Base-by-base conservation (phyloP, 2,113 vertebrate genomes). In the Cygnus atratus region DNA sequence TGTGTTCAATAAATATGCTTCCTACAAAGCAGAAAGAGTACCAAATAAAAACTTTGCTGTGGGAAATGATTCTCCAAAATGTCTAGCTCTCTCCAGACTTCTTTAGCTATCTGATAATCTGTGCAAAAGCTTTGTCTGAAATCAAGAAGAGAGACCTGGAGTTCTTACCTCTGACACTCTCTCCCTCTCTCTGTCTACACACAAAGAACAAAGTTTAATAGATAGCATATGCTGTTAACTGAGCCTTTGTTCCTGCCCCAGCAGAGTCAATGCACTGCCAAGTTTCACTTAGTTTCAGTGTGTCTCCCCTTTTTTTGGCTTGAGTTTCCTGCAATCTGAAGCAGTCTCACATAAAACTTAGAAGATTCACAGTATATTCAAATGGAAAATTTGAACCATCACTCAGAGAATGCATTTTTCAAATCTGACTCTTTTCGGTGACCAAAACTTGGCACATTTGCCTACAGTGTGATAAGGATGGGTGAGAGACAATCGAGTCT, bases 131-230 rank as follows among this genome's bases (percentile, higher is more conserved):
- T 92, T 87, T 73, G 54, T 84, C 57, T 95, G 65, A 87, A 86
- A 84, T 65, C 48, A 54, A 80, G 46, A 84, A 70, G 58, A 82
- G 37, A 67, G 73, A 80, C 33, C 28, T 92, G 73, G 28, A 94
- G 33, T 86, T 86, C 82, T 83, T 94, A 92, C 84, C 84, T 94
- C 68, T 94, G 61, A 88, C 83, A 22, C 29, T 80, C 55, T 90
- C 59, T 33, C 39, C 28, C 39, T 75, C 37, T 77, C 35, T 70
- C 74, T 79, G 72, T 70, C 81, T 91, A 37, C 57, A 70, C 37
- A 87, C 59, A 83, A 85, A 96, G 95, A 94, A 78, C 66, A 85
- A 95, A 74, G 63, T 97, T 96, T 97, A 97, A 97, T 93, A 95
- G 86, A 90, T 71, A 95, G 70, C 95, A 97, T 90, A 95, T 97